phyloP scores from a whole-genome alignment of 2,888 invertebrate species.

The Bellardia bayeri region DNA sequence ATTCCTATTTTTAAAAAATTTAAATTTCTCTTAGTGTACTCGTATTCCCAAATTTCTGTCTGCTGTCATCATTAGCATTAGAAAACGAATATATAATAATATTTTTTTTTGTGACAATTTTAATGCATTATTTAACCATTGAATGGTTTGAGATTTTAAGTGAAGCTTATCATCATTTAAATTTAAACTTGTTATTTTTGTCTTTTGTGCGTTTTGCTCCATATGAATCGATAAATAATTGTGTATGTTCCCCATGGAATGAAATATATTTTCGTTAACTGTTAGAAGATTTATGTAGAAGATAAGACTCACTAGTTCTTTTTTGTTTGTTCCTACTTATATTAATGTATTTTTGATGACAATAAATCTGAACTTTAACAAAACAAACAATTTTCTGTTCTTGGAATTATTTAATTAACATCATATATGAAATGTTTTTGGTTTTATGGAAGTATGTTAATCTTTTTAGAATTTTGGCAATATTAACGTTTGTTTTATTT shows the following conservation, averaged over 20 bases:
- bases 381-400: too few relatives aligned
- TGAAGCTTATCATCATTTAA: conserved; percentile 38
- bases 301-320: too few relatives aligned
- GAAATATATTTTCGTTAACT: background rate
- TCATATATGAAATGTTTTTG: too few relatives aligned
- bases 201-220: conserved; percentile 9
- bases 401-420: too few relatives aligned
- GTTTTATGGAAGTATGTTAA: too few relatives aligned
- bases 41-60: background rate
- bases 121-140: conserved; percentile 34
- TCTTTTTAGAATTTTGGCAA: too few relatives aligned
- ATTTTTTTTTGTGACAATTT: conserved; percentile 2
- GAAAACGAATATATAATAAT: background rate
- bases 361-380: too few relatives aligned
- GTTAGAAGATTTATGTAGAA: too few relatives aligned
- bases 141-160: conserved; percentile 43
- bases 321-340: too few relatives aligned
- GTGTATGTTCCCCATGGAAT: background rate
- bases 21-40: background rate
- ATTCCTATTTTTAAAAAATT: too few relatives aligned
- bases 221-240: conserved; percentile 45
- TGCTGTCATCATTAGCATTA: conserved; percentile 22
- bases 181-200: background rate
- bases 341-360: too few relatives aligned
- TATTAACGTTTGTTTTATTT: too few relatives aligned